Base-by-base conservation (phyloP, 2,797 vertebrate species). In the Typhlichthys subterraneus region DNA sequence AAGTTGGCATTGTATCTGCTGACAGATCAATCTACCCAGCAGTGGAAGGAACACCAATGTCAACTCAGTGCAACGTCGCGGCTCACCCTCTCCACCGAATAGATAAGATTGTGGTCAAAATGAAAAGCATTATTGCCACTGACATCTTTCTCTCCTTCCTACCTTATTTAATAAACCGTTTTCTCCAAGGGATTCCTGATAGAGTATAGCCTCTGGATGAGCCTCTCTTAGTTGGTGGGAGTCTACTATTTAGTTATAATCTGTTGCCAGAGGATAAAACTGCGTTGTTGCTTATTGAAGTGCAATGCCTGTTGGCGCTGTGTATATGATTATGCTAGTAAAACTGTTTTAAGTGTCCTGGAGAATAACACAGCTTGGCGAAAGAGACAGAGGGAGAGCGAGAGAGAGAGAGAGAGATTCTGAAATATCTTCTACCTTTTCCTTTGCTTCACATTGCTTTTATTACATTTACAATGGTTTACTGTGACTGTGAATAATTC, bases 91-190 rank as follows among this genome's bases (percentile, higher is more conserved):
- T 79, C 75, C 68, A 75, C 76, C 69, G 65, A 85, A 83, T 85
- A 89, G 89, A 90, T 85, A 88, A 77, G 79, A 89, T 88, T 85
- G 81, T 63, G 84, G 83, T 82, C 77, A 81, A 81, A 89, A 88
- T 82, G 77, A 88, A 86, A 84, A 79, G 77, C 84, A 83, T 90
- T 87, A 90, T 88, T 89, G 82, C 76, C 79, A 84, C 82, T 85
- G 87, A 85, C 87, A 78, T 87, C 83, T 86, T 87, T 85, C 82
- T 89, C 85, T 87, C 62, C 9, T 19, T 60, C 72, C 79, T 77
- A 67, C 79, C 84, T 85, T 83, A 87, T 87, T 87, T 85, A 87
- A 90, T 86, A 89, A 85, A 67, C 85, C 79, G 80, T 85, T 87
- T 83, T 71, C 85, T 81, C 73, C 68, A 53, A 73, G 49, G 75